Conservation (phyloP, 1,140 invertebrate genomes). For the Harlomillsia oculata region DNA sequence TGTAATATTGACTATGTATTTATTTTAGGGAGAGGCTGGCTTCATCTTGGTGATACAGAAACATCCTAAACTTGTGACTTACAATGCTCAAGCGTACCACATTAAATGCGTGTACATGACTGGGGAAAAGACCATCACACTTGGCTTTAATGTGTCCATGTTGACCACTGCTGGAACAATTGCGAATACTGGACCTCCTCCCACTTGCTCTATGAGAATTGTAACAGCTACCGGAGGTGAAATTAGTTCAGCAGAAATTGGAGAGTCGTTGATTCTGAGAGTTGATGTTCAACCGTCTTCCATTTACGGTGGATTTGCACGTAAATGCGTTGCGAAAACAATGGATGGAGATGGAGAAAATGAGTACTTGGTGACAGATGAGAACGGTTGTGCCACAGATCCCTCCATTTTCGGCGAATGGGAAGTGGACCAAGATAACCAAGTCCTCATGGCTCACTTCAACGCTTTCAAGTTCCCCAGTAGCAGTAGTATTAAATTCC, state of each 20-base stretch:
- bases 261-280: slow-evolving; percentile 79
- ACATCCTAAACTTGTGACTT: slow-evolving; percentile 89
- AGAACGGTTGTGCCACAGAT: slow-evolving; percentile 86
- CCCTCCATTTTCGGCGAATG: slow-evolving; percentile 86
- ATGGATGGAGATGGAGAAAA: slow-evolving; percentile 78
- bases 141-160: slow-evolving; percentile 92
- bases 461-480: slow-evolving; percentile 94
- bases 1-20: slow-evolving; percentile 7
- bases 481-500: slow-evolving; percentile 88
- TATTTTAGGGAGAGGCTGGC: slow-evolving; percentile 68
- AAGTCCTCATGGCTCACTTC: slow-evolving; percentile 72
- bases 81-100: slow-evolving; percentile 86
- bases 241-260: slow-evolving; percentile 82
- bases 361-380: slow-evolving; percentile 84
- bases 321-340: slow-evolving; percentile 84
- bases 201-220: slow-evolving; percentile 84
- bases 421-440: slow-evolving; percentile 73
- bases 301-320: slow-evolving; percentile 87
- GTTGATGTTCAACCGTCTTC: slow-evolving; percentile 86
- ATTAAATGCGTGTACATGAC: slow-evolving; percentile 90
- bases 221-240: slow-evolving; percentile 75
- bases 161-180: slow-evolving; percentile 84
- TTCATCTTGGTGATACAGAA: slow-evolving; percentile 89
- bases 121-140: slow-evolving; percentile 81
- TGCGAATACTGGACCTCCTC: slow-evolving; percentile 86